A percentile compares a stretch with the other conserved stretches of the same genome.
These are phyloP conservation scores for Forbesichthys agassizii DNA, from an alignment of 2,113 vertebrate species.

Conservation along the genomic window DNA sequence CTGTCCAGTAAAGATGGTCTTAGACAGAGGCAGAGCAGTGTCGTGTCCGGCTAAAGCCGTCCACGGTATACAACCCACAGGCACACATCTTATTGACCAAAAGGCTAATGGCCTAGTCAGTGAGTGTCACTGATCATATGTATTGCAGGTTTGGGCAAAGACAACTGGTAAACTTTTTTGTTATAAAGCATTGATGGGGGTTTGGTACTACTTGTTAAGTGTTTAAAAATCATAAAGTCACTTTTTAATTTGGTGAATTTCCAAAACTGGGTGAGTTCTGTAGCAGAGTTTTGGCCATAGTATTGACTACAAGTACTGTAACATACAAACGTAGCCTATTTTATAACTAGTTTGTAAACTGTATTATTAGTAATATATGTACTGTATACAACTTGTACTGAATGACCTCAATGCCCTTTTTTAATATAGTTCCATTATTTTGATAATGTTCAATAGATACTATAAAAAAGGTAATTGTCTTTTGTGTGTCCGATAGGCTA, in stretches of 20 bases:
- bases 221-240: constrained; percentile 10
- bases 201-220: background rate
- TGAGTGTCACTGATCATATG: background rate
- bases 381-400: background rate
- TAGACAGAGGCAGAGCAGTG: background rate
- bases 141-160: background rate
- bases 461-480: constrained; percentile 12
- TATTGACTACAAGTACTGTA: constrained; percentile 7
- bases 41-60: background rate
- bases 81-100: background rate
- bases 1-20: constrained; percentile 27
- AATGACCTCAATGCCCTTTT: constrained; percentile 45
- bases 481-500: background rate
- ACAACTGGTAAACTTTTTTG: constrained; percentile 16
- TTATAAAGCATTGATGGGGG: background rate
- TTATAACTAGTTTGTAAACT: constrained; percentile 11
- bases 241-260: constrained; percentile 13
- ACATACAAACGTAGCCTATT: constrained; percentile 5
- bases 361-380: constrained; percentile 6
- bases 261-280: constrained; percentile 9
- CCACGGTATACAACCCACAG: background rate
- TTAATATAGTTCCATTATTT: constrained; percentile 1
- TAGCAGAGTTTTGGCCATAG: constrained; percentile 30
- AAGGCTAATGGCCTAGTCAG: background rate
- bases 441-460: constrained; percentile 9